Conservation (phyloP, 2,888 invertebrate species). For the Adineta ricciae region DNA sequence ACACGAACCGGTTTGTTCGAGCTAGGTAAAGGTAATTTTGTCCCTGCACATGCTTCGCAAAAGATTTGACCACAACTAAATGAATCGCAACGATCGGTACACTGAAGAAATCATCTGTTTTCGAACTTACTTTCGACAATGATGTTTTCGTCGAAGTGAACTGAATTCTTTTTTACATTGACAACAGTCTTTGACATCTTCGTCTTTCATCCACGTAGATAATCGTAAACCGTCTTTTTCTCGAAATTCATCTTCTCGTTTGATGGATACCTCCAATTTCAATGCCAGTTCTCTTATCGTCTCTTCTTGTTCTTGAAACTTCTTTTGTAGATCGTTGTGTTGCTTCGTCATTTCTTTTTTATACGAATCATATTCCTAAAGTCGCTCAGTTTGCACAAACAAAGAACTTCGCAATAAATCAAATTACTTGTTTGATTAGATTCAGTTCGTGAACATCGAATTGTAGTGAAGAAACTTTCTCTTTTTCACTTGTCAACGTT, state of each 20-base stretch:
- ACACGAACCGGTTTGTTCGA: constrained; percentile 79
- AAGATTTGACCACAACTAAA: constrained; percentile 76
- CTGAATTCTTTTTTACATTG: constrained; percentile 4
- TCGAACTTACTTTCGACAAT: constrained; percentile 1
- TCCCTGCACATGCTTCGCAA: constrained; percentile 82
- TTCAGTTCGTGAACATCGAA: constrained; percentile 57
- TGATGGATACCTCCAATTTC: constrained; percentile 62
- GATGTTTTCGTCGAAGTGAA: neutral
- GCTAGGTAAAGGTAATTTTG: constrained; percentile 69
- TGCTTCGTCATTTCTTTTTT: constrained; percentile 63
- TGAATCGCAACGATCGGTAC: neutral
- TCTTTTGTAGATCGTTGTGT: constrained; percentile 65
- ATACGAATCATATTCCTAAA: constrained; percentile 1
- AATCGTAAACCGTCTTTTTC: neutral
- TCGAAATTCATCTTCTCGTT: constrained; percentile 16
- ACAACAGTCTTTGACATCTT: constrained; percentile 10
- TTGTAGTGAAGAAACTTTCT: constrained; percentile 68
- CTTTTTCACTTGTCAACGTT: constrained; percentile 67
- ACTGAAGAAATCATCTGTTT: no score
- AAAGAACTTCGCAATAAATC: neutral
- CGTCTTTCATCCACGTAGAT: neutral
- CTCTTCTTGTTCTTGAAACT: constrained; percentile 79
- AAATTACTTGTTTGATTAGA: neutral
- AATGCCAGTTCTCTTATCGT: constrained; percentile 85
- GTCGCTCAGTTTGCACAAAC: no score